Conservation (phyloP, 2,888 invertebrate genomes). For the Platycheirus albimanus region DNA sequence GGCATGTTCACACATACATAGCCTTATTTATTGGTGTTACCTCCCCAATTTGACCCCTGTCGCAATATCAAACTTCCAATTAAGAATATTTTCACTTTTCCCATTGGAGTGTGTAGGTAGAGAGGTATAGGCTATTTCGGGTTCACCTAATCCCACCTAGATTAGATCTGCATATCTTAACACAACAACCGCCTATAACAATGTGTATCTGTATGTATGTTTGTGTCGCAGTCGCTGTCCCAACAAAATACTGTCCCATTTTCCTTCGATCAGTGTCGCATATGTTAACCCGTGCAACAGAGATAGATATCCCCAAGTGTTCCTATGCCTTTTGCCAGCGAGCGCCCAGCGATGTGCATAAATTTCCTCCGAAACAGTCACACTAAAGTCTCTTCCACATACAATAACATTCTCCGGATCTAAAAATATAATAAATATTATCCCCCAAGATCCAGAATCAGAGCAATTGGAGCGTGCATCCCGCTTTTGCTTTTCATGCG, state of each 20-base stretch:
- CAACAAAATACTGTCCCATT: slow-evolving; percentile 62
- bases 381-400: slow-evolving; percentile 1
- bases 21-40: no score
- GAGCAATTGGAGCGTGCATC: slow-evolving; percentile 66
- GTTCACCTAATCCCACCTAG: slow-evolving; percentile 45
- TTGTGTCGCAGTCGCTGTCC: not conserved
- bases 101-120: not conserved
- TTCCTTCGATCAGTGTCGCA: slow-evolving; percentile 60
- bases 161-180: slow-evolving; percentile 53
- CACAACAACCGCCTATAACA: not conserved
- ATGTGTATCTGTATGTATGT: no score
- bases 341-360: slow-evolving; percentile 67
- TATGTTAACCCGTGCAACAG: slow-evolving; percentile 61
- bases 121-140: slow-evolving; percentile 42
- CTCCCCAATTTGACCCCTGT: not conserved
- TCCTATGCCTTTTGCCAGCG: slow-evolving; percentile 9
- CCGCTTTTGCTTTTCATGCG: slow-evolving; percentile 53
- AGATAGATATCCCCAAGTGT: slow-evolving; percentile 29
- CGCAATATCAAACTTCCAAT: not conserved
- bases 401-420: slow-evolving; percentile 40
- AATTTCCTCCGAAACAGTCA: slow-evolving; percentile 41
- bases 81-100: slow-evolving; percentile 35
- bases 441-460: slow-evolving; percentile 50
- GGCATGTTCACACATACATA: no score
- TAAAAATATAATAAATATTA: slow-evolving; percentile 60